Evolutionary conservation across 1,140 invertebrate genomes (phyloP), one percentile per base, ranked within the genome.

Genomic region (Drosophila malerkotliana): DNA sequence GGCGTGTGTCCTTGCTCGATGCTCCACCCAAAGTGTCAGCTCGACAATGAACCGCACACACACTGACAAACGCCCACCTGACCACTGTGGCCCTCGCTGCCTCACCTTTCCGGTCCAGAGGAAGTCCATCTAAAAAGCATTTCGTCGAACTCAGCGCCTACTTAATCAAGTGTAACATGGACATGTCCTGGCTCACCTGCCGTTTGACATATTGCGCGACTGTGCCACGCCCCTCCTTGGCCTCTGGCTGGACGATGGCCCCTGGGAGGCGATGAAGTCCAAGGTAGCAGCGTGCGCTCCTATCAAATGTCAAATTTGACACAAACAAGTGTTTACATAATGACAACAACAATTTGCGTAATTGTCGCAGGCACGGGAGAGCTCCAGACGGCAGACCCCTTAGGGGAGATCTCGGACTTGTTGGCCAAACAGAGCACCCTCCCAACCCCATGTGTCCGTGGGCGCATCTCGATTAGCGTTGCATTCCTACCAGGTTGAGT

Each of bases 301-400:
- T 83, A 88, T 88, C 84, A 83, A 88, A 83, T 88, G 83, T 89
- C 83, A 88, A 88, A 88, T 79, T 88, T 88, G 83, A 83, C 83
- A 79, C 72, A 83, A 88, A 79, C 83, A 88, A 88, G 83, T 88
- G 84, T 88, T 88, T 88, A 88, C 83, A 89, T 79, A 88, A 88
- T 79, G 83, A 79, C 83, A 88, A 88, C 83, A 79, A 88, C 83
- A 88, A 89, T 88, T 88, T 88, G 72, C 79, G 84, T 88, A 88
- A 88, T 88, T 88, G 79, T 68, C 84, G 63, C 57, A 32, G 79
- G 77, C 77, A 51, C 39, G 49, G 48, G 32, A 41, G 41, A 60
- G n/a, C 41, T 55, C 14, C 66, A 39, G 30, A 57, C 15, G 39
- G 30, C 21, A 34, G 26, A 28, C 26, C 14, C 54, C 28, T 60